Evolutionary conservation across 1,140 invertebrate genomes (phyloP), one percentile per base, ranked within the genome.

Genomic region (Paraescarpia echinospica): DNA sequence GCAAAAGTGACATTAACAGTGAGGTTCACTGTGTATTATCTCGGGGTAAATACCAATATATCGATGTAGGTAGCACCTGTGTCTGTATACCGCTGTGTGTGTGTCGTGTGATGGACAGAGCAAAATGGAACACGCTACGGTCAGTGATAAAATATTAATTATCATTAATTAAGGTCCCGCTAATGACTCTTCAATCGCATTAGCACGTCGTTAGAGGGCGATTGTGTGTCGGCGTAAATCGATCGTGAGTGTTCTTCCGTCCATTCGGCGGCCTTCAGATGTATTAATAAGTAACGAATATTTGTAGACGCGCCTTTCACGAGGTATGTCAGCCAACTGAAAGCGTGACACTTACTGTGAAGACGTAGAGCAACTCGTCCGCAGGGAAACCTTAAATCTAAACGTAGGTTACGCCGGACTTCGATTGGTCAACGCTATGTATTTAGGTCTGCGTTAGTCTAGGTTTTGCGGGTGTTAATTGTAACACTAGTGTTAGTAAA

Each of bases 141-240:
- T 77, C 59, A 77, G 59, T 27, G 59, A 77, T 77, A 77, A 77
- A 77, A 77, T 77, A 77, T 77, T 77, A 77, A 77, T 77, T 77
- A 77, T 77, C 59, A 77, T 77, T 77, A 77, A 77, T 77, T 77
- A 77, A 77, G 8, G 27, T 77, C 59, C 22, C 59, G 59, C 27
- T 77, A 77, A 77, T 77, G 59, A 31, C 59, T 31, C 59, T 77
- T 77, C 59, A 77, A 77, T 77, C 59, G 14, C 59, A 77, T 77
- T 77, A 77, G 59, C 22, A 27, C 12, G 59, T 77, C 59, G 59
- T 77, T 77, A 77, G 59, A 77, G 8, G 59, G 59, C 59, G 59
- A 77, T 77, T 77, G 59, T 77, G 59, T 77, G 59, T 77, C 59
- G 12, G 14, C 59, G 59, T 12, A 27, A 77, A 77, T 77, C 59